phyloP scores from a whole-genome alignment of 2,797 vertebrate species.

The Hemibagrus guttatus region DNA sequence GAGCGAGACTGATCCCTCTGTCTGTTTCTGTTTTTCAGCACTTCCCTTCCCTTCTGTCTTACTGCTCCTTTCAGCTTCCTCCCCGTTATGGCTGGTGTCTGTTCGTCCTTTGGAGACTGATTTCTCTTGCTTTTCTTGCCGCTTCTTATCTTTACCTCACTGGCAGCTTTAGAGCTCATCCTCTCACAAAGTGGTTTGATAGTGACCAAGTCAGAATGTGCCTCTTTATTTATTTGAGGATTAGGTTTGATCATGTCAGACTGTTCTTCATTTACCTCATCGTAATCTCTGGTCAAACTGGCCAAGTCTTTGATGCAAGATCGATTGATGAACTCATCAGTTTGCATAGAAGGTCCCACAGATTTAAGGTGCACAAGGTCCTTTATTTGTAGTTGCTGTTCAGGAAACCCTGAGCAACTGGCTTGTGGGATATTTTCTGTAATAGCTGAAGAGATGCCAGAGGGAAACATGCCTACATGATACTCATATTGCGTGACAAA shows the following conservation, averaged over 20 bases:
- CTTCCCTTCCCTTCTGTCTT: background rate
- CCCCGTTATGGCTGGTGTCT: background rate
- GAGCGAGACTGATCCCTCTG: slow-evolving; percentile 20
- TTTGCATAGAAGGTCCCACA: slow-evolving; percentile 22
- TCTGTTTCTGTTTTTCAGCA: background rate
- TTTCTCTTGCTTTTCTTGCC: background rate
- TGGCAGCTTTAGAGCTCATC: background rate
- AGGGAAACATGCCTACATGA: slow-evolving; percentile 22
- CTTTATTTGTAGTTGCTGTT: background rate
- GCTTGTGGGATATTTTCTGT: slow-evolving; percentile 18
- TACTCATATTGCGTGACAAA: slow-evolving; percentile 39
- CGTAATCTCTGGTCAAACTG: slow-evolving; percentile 11
- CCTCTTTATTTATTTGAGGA: background rate
- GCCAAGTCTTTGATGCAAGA: slow-evolving; percentile 6
- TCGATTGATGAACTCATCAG: background rate
- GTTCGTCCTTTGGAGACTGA: background rate
- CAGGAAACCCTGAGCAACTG: slow-evolving; percentile 11
- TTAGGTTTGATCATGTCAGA: slow-evolving; percentile 10
- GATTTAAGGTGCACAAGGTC: background rate
- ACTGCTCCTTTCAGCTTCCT: slow-evolving; percentile 13
- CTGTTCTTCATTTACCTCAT: slow-evolving; percentile 17
- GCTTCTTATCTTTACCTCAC: background rate
- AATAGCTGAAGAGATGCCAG: slow-evolving; percentile 12
- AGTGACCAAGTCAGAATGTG: slow-evolving; percentile 17
- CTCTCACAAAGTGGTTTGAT: slow-evolving; percentile 2